phyloP scores from a whole-genome alignment of 2,797 vertebrate genomes.

The Argya squamiceps region DNA sequence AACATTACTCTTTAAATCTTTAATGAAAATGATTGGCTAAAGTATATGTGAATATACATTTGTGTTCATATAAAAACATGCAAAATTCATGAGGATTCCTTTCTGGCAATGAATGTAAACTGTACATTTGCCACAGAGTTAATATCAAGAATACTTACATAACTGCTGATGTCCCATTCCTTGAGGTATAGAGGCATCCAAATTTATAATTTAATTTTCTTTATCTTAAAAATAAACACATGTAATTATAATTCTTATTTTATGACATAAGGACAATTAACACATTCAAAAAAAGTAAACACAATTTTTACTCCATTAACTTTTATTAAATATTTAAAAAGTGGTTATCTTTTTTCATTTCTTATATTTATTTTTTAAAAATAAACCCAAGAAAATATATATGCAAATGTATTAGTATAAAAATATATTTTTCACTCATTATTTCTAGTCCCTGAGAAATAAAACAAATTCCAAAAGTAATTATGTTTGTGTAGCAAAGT shows the following conservation, averaged over 20 bases:
- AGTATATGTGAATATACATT: slow-evolving; percentile 60
- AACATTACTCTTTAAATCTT: slow-evolving; percentile 26
- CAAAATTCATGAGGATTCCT: slow-evolving; percentile 70
- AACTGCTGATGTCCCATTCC: slow-evolving; percentile 60
- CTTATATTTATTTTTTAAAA: neutral
- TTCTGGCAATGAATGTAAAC: slow-evolving; percentile 55
- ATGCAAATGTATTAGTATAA: neutral
- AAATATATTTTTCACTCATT: neutral
- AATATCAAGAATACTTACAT: slow-evolving; percentile 50
- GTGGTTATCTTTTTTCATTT: neutral
- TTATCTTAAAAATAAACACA: slow-evolving; percentile 64
- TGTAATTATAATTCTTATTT: slow-evolving; percentile 46
- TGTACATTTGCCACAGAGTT: slow-evolving; percentile 53
- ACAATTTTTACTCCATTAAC: neutral
- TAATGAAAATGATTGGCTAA: slow-evolving; percentile 26
- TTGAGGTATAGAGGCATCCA: slow-evolving; percentile 49
- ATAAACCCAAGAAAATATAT: neutral
- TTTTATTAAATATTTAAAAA: neutral
- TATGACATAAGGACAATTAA: slow-evolving; percentile 3
- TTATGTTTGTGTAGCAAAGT: neutral
- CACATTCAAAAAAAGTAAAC: slow-evolving; percentile 17
- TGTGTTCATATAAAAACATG: slow-evolving; percentile 60
- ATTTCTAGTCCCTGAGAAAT: neutral
- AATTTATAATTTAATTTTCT: slow-evolving; percentile 56
- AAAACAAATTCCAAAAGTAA: neutral